A percentile compares a stretch with the other conserved stretches of the same genome.
Evolutionary conservation across 64 coral and sea anemone species (phyloP).

Genomic region (Platygyra sinensis): DNA sequence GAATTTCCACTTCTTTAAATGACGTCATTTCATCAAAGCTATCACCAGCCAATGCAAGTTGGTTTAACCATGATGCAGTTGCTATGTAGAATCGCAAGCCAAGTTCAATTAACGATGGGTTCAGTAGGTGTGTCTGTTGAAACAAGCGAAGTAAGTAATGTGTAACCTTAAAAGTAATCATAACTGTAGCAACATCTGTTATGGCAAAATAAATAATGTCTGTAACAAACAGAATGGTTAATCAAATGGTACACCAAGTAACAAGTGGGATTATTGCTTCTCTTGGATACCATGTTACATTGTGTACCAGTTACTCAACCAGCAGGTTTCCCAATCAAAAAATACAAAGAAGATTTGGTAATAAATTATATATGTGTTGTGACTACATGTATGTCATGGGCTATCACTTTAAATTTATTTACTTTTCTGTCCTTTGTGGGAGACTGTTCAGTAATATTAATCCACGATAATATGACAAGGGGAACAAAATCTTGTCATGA

Average conservation of each 20-base stretch:
- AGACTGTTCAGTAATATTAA: no score
- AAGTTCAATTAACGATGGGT: slow-evolving; percentile 76
- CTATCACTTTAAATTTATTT: no score
- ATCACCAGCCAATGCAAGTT: slow-evolving; percentile 90
- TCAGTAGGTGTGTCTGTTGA: slow-evolving; percentile 86
- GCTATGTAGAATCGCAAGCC: slow-evolving; percentile 78
- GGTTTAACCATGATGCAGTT: slow-evolving; percentile 93
- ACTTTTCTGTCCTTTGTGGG: no score
- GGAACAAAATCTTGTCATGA: background rate
- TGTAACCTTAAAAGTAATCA: background rate
- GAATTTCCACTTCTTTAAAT: slow-evolving; percentile 66
- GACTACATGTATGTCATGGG: no score
- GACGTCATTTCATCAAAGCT: slow-evolving; percentile 78
- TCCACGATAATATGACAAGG: background rate
- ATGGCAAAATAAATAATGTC: background rate
- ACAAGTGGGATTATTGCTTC: no score
- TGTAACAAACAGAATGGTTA: no score
- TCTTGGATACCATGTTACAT: no score
- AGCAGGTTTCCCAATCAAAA: no score
- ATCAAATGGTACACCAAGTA: no score
- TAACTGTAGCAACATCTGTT: background rate
- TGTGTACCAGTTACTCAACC: no score
- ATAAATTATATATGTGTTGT: no score
- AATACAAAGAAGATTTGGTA: no score
- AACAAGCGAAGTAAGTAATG: background rate